Percentiles rank a stretch among this genome's conserved stretches.
These are phyloP conservation scores for Habropoda laboriosa DNA, from an alignment of 1,140 invertebrate species.

Conservation along the genomic window DNA sequence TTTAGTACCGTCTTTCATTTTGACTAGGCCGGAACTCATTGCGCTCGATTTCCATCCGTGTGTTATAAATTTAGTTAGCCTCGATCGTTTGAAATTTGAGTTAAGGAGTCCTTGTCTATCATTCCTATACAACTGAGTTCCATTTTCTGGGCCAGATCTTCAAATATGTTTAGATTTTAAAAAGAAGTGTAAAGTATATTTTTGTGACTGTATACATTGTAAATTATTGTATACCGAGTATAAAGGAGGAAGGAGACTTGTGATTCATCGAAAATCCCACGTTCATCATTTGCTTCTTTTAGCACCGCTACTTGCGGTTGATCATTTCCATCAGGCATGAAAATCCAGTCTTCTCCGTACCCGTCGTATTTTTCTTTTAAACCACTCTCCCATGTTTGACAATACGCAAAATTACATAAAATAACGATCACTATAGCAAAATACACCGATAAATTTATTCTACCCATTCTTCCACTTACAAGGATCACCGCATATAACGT, in stretches of 20 bases:
- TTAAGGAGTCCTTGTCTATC: slow-evolving; percentile 69
- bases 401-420: neutral
- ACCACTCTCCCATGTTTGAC: slow-evolving; percentile 62
- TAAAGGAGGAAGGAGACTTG: slow-evolving; percentile 75
- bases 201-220: neutral
- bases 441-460: no score
- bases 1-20: slow-evolving; percentile 76
- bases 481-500: neutral
- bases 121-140: slow-evolving; percentile 71
- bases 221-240: slow-evolving; percentile 72
- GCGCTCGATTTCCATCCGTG: slow-evolving; percentile 88
- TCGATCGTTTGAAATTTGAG: slow-evolving; percentile 83
- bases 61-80: slow-evolving; percentile 85
- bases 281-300: slow-evolving; percentile 67
- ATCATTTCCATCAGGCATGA: slow-evolving; percentile 85
- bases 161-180: slow-evolving; percentile 40
- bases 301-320: slow-evolving; percentile 83
- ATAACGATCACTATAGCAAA: neutral
- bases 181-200: neutral
- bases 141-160: slow-evolving; percentile 74
- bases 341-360: slow-evolving; percentile 85
- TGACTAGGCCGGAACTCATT: slow-evolving; percentile 66
- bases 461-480: neutral
- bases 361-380: slow-evolving; percentile 75
- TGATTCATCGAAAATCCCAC: slow-evolving; percentile 67